Conservation (phyloP, 2,888 invertebrate species). For the Limenitis camilla region DNA sequence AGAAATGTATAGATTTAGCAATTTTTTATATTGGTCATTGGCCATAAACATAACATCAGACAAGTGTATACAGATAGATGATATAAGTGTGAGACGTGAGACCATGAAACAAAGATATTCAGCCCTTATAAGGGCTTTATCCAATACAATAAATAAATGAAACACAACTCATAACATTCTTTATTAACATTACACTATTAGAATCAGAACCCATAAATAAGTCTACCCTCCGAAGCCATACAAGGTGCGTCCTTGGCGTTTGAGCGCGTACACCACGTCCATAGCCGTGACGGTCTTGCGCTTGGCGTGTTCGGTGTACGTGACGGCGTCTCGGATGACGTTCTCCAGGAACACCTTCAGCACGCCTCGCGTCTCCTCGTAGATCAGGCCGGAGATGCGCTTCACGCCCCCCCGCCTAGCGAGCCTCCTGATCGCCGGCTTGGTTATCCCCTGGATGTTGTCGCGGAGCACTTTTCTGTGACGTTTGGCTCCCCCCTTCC, state of each 20-base stretch:
- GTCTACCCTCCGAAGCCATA: constrained; percentile 83
- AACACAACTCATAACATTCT: too few species aligned
- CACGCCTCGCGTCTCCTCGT: constrained; percentile 86
- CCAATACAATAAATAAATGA: too few species aligned
- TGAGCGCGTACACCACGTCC: constrained; percentile 90
- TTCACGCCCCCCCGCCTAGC: constrained; percentile 78
- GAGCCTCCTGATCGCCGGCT: constrained; percentile 83
- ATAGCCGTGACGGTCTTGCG: constrained; percentile 91
- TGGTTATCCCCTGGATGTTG: constrained; percentile 87
- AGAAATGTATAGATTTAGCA: too few species aligned
- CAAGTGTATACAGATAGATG: too few species aligned
- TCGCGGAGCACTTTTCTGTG: constrained; percentile 86
- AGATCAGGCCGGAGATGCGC: constrained; percentile 79
- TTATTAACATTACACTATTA: too few species aligned
- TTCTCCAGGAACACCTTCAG: constrained; percentile 88
- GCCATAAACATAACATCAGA: too few species aligned
- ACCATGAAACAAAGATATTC: too few species aligned
- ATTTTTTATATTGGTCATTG: too few species aligned
- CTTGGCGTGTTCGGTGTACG: constrained; percentile 90
- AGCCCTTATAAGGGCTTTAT: too few species aligned
- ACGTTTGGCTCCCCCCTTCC: constrained; percentile 87
- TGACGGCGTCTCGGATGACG: constrained; percentile 87
- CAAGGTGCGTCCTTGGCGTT: constrained; percentile 85
- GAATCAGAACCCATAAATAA: too few species aligned
- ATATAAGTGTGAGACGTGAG: too few species aligned